phyloP scores from a whole-genome alignment of 2,888 invertebrate species.

The Cryptophagus acutangulus region DNA sequence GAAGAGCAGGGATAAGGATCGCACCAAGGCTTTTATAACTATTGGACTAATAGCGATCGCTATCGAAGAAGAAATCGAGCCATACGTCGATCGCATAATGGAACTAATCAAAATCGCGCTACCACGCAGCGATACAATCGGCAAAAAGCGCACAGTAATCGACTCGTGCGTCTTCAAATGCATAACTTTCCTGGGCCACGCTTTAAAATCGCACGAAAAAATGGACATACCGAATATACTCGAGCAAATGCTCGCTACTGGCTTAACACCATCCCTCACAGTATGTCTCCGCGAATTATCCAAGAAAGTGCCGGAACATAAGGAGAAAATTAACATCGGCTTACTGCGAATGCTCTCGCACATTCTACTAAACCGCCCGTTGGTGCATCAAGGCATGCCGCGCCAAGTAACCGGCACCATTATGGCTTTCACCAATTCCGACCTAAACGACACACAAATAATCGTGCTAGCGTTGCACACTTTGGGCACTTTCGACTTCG shows the following conservation, averaged over 20 bases:
- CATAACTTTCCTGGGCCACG: conserved; percentile 84
- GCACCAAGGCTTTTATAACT: conserved; percentile 82
- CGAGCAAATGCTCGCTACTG: conserved; percentile 89
- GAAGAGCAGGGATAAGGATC: conserved; percentile 77
- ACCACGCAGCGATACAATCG: conserved; percentile 71
- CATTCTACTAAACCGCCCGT: conserved; percentile 82
- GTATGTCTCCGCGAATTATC: conserved; percentile 88
- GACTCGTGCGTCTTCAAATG: conserved; percentile 93
- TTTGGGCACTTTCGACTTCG: conserved; percentile 79
- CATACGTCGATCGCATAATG: conserved; percentile 79
- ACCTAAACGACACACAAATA: conserved; percentile 69
- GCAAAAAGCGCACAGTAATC: conserved; percentile 66
- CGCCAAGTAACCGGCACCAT: conserved; percentile 52
- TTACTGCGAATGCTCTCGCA: conserved; percentile 86
- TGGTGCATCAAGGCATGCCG: conserved; percentile 76
- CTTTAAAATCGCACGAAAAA: conserved; percentile 71
- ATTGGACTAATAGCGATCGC: conserved; percentile 88
- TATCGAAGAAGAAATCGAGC: conserved; percentile 74
- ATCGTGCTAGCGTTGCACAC: conserved; percentile 90
- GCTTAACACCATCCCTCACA: conserved; percentile 84
- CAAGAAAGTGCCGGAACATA: conserved; percentile 75
- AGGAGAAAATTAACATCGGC: conserved; percentile 88
- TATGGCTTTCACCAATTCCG: conserved; percentile 52
- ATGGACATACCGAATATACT: conserved; percentile 77
- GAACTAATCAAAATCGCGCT: conserved; percentile 54